Evolutionary conservation across 2,113 vertebrate species (phyloP), one percentile per base, ranked within the genome.

Genomic region (Cichladusa arquata): DNA sequence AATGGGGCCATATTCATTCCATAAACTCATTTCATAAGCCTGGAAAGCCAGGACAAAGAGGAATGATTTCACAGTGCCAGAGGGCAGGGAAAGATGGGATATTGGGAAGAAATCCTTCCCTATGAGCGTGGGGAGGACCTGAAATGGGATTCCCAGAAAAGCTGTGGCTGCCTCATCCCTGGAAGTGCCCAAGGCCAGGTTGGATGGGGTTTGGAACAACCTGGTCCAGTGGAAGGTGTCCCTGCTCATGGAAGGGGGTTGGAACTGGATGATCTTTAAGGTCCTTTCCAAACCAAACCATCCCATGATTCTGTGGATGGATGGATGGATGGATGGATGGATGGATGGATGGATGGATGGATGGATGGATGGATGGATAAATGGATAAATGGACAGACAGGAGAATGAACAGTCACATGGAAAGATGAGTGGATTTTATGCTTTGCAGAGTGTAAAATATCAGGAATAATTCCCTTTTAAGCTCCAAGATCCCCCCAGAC

Each of bases 51-150:
- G 53, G 40, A 61, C 9, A 60, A 38, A 9, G 9, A 31, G 40
- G 25, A 76, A 29, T 45, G 19, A 18, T 11, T 47, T 61, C 29
- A 3, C 40, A 26, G 8, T 34, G 40, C 8, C 79, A 34, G 14
- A 40, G 61, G 19, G 36, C 8, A 29, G 15, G 11, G 16, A 5
- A 1, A 31, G 47, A 6, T 26, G 47, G 54, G 25, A 48, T 48
- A 23, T 13, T 34, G n/a, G n/a, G 78, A 54, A 69, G 17, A 9
- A 82, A 76, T 69, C 61, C 24, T 19, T 47, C 9, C 12, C 24
- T 53, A 11, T 0, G 53, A 82, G 9, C 1, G 9, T n/a, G 45
- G 2, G 1, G 17, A 61, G 11, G 25, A 0, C 1, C 47, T 89
- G 70, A 6, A 14, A 54, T 13, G 6, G 6, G 14, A 47, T 31